Base-by-base conservation (phyloP, 1,140 invertebrate genomes). In the Melanaphis sacchari region DNA sequence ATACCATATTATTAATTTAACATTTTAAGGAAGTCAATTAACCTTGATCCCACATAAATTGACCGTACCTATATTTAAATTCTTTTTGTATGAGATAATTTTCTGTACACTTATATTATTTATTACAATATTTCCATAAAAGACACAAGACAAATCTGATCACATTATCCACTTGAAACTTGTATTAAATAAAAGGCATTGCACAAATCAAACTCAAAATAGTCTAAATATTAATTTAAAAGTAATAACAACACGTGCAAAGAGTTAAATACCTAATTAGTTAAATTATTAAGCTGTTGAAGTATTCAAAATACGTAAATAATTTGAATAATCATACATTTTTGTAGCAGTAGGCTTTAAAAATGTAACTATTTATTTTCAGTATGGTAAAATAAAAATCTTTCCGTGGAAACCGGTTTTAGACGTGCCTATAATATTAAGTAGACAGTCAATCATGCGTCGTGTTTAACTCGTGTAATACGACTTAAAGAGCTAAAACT, bases 1-100 rank as follows among this genome's bases (percentile, higher is more conserved):
- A 46, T 88, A 88, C 22, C 36, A 54, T 89, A 24, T 89, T 52
- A 89, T 81, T 54, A 88, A 89, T 22, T 89, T 52, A 26, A 43
- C 2, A n/a, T 89, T 89, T 54, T 52, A 40, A 89, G 49, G 88
- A 54, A 89, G 36, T 52, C 31, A 52, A 24, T 89, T 54, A 54
- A 89, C 88, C 88, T 89, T 89, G 88, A 89, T 54, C 88, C 46
- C 88, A 26, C n/a, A 2, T 38, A 76, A 76, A 76, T 49, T 36
- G 31, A n/a, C 38, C 24, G 5, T 89, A 40, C 88, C 31, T 88
- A 89, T 88, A 40, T 38, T 89, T 38, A 36, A 89, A 54, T 89
- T 54, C 26, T 54, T 89, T 54, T 54, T 38, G 22, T 9, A 52
- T 89, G 87, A 52, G 43, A 52, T 89, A 31, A 89, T 89, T 46